phyloP scores from a whole-genome alignment of 1,140 invertebrate genomes.

The Calephelis virginiensis region DNA sequence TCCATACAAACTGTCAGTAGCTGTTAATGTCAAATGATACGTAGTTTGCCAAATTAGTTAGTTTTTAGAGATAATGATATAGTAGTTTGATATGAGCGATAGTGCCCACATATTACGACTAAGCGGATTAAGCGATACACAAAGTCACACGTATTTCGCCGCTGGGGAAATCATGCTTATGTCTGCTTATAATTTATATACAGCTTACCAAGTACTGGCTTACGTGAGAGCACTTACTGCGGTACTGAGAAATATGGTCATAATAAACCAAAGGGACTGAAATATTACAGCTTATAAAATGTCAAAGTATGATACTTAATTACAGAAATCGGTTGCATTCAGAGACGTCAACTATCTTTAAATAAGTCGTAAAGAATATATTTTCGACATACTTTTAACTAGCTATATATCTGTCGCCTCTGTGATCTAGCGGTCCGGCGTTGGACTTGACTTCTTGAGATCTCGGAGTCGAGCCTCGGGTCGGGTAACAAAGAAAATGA shows the following conservation, averaged over 20 bases:
- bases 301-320: neutral
- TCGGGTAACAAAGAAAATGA: too few species aligned
- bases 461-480: too few species aligned
- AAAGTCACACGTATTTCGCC: constrained; percentile 34
- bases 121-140: constrained; percentile 18
- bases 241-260: constrained; percentile 23
- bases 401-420: too few species aligned
- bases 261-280: neutral
- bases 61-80: neutral
- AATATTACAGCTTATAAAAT: neutral
- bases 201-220: constrained; percentile 16
- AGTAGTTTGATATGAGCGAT: neutral
- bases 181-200: constrained; percentile 39
- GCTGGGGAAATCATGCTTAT: constrained; percentile 40
- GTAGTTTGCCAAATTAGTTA: too few species aligned
- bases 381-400: too few species aligned
- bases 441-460: too few species aligned
- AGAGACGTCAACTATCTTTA: too few species aligned
- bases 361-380: too few species aligned
- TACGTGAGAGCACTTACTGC: constrained; percentile 22
- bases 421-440: too few species aligned
- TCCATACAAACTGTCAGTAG: too few species aligned
- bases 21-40: too few species aligned
- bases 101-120: constrained; percentile 1
- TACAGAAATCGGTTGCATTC: too few species aligned